These are phyloP conservation scores for Pteropus rufus DNA, from an alignment of 2,797 vertebrate species.

Conservation along the genomic window DNA sequence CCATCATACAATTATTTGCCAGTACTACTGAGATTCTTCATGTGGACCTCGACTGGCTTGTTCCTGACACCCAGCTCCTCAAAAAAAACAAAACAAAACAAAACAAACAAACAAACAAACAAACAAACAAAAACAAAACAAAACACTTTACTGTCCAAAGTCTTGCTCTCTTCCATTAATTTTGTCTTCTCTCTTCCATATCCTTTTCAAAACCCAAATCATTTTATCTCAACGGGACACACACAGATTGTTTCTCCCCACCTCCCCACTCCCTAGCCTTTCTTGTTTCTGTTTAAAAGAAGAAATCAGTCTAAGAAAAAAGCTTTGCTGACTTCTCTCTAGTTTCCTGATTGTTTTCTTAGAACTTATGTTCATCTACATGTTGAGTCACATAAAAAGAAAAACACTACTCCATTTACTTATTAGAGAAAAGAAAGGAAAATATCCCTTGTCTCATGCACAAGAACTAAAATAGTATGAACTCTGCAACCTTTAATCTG, in stretches of 20 bases:
- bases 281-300: slow-evolving; percentile 74
- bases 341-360: slow-evolving; percentile 56
- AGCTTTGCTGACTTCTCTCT: slow-evolving; percentile 45
- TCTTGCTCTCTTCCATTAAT: not conserved
- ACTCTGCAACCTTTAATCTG: slow-evolving; percentile 33
- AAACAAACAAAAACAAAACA: not conserved
- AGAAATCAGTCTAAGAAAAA: slow-evolving; percentile 68
- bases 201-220: slow-evolving; percentile 47
- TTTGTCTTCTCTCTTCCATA: not conserved
- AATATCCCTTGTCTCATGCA: not conserved
- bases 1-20: slow-evolving; percentile 11
- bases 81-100: not conserved
- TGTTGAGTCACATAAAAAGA: slow-evolving; percentile 2
- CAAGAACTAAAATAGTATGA: slow-evolving; percentile 52
- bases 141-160: slow-evolving; percentile 20
- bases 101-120: too few species aligned
- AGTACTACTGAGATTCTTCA: slow-evolving; percentile 38
- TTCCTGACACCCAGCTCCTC: not conserved
- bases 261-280: not conserved
- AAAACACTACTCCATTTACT: slow-evolving; percentile 33
- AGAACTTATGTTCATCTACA: slow-evolving; percentile 8
- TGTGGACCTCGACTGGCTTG: slow-evolving; percentile 35
- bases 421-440: slow-evolving; percentile 46
- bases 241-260: not conserved
- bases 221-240: not conserved